Percentiles rank a stretch among this genome's conserved stretches.
Conservation (phyloP, 64 coral and sea anemone species). For the Exaiptasia diaphana region DNA sequence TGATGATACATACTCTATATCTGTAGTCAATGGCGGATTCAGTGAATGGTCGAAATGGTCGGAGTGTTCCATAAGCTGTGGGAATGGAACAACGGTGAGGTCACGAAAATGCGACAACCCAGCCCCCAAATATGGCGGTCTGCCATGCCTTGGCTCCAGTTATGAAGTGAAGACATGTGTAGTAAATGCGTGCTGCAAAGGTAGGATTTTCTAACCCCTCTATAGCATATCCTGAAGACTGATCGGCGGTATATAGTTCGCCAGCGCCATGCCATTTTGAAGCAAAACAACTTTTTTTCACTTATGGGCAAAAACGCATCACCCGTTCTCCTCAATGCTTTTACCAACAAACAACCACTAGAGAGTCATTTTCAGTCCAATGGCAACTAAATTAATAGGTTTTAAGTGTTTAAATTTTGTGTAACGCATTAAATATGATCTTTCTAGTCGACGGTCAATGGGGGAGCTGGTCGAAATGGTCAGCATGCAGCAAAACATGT, state of each 20-base stretch:
- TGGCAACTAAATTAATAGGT: background rate
- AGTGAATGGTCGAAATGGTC: background rate
- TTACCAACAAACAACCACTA: background rate
- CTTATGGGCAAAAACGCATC: background rate
- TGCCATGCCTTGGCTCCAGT: background rate
- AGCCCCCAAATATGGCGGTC: conserved; percentile 22
- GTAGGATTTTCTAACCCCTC: background rate
- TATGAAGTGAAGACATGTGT: background rate
- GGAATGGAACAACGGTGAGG: background rate
- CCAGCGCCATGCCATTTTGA: background rate
- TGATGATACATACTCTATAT: background rate
- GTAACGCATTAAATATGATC: background rate
- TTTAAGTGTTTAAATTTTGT: background rate
- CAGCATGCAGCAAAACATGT: background rate
- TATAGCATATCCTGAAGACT: background rate
- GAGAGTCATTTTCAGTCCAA: background rate
- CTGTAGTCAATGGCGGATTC: conserved; percentile 19
- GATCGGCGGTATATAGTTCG: background rate
- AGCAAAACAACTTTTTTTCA: background rate
- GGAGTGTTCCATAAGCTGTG: conserved; percentile 40
- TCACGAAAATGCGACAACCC: conserved; percentile 42
- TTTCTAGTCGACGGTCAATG: background rate
- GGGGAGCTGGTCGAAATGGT: background rate
- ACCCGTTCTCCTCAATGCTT: background rate
- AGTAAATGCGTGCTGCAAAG: background rate